Conservation (phyloP, 2,797 vertebrate genomes). For the Gallinago nigripennis region DNA sequence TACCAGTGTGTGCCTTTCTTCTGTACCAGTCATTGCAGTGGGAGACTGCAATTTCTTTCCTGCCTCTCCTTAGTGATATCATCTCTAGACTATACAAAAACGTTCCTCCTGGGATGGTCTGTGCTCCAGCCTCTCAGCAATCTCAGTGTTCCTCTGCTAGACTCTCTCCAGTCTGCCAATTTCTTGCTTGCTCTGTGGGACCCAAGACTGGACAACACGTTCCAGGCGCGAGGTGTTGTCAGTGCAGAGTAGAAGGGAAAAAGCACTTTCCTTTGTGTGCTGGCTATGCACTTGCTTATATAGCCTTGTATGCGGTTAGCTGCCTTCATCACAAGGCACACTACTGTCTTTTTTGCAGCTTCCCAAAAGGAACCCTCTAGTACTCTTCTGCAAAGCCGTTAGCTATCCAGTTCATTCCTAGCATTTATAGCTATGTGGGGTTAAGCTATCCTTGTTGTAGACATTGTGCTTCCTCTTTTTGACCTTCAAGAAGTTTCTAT, state of each 20-base stretch:
- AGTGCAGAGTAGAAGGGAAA: fast-evolving
- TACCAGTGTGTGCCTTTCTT: neutral
- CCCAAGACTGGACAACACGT: neutral
- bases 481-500: neutral
- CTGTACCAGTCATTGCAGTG: neutral
- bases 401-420: neutral
- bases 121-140: neutral
- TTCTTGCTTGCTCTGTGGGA: neutral
- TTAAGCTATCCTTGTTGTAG: neutral
- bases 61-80: neutral
- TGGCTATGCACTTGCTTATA: neutral
- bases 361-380: neutral
- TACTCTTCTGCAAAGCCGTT: neutral
- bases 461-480: neutral
- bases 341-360: neutral
- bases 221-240: fast-evolving
- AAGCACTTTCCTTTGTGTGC: neutral
- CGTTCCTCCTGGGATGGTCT: neutral
- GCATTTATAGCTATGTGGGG: neutral
- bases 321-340: neutral
- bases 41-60: neutral
- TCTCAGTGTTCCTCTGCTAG: neutral
- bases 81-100: neutral
- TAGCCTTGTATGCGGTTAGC: neutral
- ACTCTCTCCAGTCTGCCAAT: neutral